Base-by-base conservation (phyloP, 2,888 invertebrate genomes). In the Phortica magna region DNA sequence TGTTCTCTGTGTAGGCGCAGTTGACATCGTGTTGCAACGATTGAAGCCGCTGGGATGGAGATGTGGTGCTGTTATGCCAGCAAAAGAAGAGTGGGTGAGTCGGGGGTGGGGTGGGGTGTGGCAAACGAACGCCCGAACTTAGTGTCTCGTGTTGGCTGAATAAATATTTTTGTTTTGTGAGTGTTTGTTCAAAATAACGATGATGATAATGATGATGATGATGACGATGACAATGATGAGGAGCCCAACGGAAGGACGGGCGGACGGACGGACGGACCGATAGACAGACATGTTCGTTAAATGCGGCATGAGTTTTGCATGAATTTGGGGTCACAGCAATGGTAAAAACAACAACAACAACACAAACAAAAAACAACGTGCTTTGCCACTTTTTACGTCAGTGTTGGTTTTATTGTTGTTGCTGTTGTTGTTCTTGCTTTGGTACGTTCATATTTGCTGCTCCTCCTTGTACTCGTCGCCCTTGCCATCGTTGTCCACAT, bases 81-180 rank as follows among this genome's bases (percentile, higher is more conserved):
- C 2, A 7, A 9, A 7, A 2, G n/a, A 19, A n/a, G 59, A 59
- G n/a, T 57, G 57, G 7, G 57, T 57, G n/a, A 17, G 9, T 5
- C 7, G 59, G 59, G 3, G 17, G 53, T 14, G 2, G 53, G n/a
- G 53, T 31, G 31, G 31, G 31, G 31, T 1, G 31, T 31, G 31
- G 31, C 31, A 31, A 31, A 31, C 31, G 48, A 48, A 48, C 9
- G 48, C 48, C 9, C 48, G 7, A 9, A 48, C 9, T 48, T 14
- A 48, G 31, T 55, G n/a, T 10, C 7, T 53, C 31, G n/a, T 19
- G 70, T 55, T 53, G 22, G 70, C 55, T 53, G 55, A 53, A 55
- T 71, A 71, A 71, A 71, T 71, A 71, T 71, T 71, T 71, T 71
- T 71, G 70, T 71, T 71, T 71, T 55, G 53, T 71, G 70, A 71